A percentile compares a stretch with the other conserved stretches of the same genome.
Conservation (phyloP, 2,797 vertebrate species). For the Myotis myotis region DNA sequence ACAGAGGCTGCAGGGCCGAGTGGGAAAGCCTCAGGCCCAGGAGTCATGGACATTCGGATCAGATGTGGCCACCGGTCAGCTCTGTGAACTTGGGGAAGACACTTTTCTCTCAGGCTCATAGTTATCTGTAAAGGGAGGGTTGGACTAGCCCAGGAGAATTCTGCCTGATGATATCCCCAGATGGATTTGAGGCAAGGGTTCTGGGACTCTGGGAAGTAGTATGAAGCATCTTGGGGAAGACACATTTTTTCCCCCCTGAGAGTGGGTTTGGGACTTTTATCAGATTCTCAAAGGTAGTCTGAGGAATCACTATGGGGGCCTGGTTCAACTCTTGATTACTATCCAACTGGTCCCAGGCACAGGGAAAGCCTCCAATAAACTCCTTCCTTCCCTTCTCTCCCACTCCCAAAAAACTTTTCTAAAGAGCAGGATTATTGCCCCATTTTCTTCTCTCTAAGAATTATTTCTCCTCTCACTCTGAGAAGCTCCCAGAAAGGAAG, state of each 20-base stretch:
- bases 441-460: not conserved
- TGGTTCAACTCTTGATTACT: not conserved
- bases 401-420: not conserved
- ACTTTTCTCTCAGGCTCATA: not conserved
- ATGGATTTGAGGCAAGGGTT: not conserved
- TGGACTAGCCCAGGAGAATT: not conserved
- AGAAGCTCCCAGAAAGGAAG: not conserved
- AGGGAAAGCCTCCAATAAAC: not conserved
- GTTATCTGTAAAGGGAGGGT: not conserved
- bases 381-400: not conserved
- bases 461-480: not conserved
- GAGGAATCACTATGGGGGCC: not conserved
- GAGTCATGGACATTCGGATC: not conserved
- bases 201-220: not conserved
- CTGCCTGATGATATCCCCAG: not conserved
- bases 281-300: not conserved
- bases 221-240: not conserved
- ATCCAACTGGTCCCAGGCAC: not conserved
- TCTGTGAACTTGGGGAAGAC: not conserved
- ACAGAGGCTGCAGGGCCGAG: rapidly evolving
- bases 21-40: not conserved
- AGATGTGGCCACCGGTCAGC: not conserved
- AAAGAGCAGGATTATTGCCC: not conserved
- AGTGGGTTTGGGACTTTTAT: not conserved
- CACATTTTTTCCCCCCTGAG: not conserved